Conservation (phyloP, 1,140 invertebrate species). For the Anastatus disparis region DNA sequence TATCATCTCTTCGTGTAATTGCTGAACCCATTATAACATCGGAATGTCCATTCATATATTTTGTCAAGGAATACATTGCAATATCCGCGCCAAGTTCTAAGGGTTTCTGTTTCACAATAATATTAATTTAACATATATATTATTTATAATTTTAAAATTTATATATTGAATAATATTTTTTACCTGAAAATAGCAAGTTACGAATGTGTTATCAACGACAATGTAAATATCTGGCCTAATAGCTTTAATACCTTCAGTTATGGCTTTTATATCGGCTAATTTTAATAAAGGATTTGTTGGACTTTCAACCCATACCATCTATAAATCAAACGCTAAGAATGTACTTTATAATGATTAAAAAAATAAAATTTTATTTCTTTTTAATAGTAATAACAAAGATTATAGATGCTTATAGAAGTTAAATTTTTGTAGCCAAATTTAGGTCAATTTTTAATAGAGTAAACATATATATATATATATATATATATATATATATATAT, state of each 20-base stretch:
- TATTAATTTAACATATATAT: constrained; percentile 13
- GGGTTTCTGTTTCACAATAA: constrained; percentile 77
- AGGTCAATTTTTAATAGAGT: too few relatives aligned
- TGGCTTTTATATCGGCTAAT: constrained; percentile 86
- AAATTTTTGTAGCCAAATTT: too few relatives aligned
- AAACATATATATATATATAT: too few relatives aligned
- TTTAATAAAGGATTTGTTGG: constrained; percentile 98
- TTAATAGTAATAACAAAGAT: too few relatives aligned
- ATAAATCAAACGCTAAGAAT: too few relatives aligned
- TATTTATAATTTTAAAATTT: constrained; percentile 19
- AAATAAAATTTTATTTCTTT: background rate
- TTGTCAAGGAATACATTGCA: constrained; percentile 92
- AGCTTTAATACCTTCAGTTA: constrained; percentile 74
- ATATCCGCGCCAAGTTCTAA: constrained; percentile 92
- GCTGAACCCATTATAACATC: constrained; percentile 97
- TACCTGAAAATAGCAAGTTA: constrained; percentile 93
- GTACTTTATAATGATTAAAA: too few relatives aligned
- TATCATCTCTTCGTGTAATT: constrained; percentile 77
- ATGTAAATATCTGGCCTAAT: constrained; percentile 78
- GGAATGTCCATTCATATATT: constrained; percentile 98
- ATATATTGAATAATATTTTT: constrained; percentile 21
- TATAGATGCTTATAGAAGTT: too few relatives aligned
- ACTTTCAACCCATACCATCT: constrained; percentile 97
- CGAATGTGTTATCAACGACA: constrained; percentile 97
- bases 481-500: too few relatives aligned